phyloP scores from a whole-genome alignment of 2,888 invertebrate species.

The Pseudococcus viburni region DNA sequence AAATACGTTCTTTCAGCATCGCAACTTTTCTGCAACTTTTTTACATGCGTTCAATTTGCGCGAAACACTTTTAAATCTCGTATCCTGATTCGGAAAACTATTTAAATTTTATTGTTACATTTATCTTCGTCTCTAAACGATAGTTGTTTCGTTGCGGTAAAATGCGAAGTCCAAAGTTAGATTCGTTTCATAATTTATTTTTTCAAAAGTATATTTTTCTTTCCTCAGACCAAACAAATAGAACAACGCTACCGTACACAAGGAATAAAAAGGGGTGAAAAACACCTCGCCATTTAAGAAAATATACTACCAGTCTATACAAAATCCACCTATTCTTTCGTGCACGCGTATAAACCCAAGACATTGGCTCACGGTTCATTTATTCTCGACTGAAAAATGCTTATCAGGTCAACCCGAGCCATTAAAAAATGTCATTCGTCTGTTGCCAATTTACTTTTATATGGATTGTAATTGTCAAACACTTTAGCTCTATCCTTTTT shows the following conservation, averaged over 20 bases:
- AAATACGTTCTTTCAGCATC: conserved; percentile 5
- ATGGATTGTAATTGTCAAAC: conserved; percentile 47
- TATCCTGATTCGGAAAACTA: conserved; percentile 16
- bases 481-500: conserved; percentile 31
- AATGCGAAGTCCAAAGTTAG: conserved; percentile 14
- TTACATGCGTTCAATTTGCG: conserved; percentile 37
- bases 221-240: not conserved
- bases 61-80: conserved; percentile 39
- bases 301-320: not conserved
- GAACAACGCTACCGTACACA: not conserved
- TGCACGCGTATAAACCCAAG: conserved; percentile 37
- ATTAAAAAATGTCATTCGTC: conserved; percentile 55
- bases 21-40: conserved; percentile 27
- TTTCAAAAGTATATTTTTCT: not conserved
- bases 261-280: not conserved
- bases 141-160: conserved; percentile 4
- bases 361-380: conserved; percentile 47
- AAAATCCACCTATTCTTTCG: conserved; percentile 40
- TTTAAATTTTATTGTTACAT: conserved; percentile 54
- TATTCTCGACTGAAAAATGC: conserved; percentile 50
- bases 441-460: conserved; percentile 47
- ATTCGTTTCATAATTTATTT: conserved; percentile 36
- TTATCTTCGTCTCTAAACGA: conserved; percentile 49
- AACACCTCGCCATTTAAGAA: not conserved
- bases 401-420: conserved; percentile 52